Evolutionary conservation across 2,888 invertebrate genomes (phyloP).

Genomic region (Myopa tessellatipennis): DNA sequence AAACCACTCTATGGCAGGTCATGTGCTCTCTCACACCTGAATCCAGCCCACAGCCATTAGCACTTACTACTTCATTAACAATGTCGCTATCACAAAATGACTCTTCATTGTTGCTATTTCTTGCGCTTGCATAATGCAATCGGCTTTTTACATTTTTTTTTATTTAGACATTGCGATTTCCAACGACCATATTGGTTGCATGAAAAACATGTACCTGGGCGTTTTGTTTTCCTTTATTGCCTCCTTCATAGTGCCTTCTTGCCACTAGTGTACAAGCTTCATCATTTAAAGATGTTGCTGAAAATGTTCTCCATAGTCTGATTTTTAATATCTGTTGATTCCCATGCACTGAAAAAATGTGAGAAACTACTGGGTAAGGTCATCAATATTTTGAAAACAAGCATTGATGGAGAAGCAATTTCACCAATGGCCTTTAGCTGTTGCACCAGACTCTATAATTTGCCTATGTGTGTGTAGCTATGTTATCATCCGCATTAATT

Average conservation of each 20-base stretch:
- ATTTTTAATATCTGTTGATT: slow-evolving; percentile 36
- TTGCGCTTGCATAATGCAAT: slow-evolving; percentile 21
- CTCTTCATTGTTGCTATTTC: slow-evolving; percentile 18
- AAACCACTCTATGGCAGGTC: slow-evolving; percentile 35
- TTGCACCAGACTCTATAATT: slow-evolving; percentile 31
- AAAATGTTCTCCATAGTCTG: slow-evolving; percentile 31
- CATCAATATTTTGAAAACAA: slow-evolving; percentile 47
- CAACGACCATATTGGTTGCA: slow-evolving; percentile 35
- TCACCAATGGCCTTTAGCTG: slow-evolving; percentile 32
- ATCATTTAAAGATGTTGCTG: background rate
- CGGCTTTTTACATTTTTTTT: background rate
- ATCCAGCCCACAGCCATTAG: slow-evolving; percentile 39
- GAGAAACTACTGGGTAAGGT: slow-evolving; percentile 23
- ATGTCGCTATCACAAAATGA: slow-evolving; percentile 29
- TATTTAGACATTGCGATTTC: slow-evolving; percentile 36
- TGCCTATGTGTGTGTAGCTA: slow-evolving; percentile 27
- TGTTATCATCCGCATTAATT: slow-evolving; percentile 29
- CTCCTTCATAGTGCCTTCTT: slow-evolving; percentile 11
- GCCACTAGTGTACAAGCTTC: slow-evolving; percentile 23
- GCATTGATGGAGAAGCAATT: slow-evolving; percentile 41
- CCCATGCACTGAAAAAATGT: slow-evolving; percentile 39
- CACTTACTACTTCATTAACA: slow-evolving; percentile 6
- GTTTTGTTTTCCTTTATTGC: slow-evolving; percentile 11
- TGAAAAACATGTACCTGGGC: slow-evolving; percentile 32
- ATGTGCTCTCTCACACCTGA: slow-evolving; percentile 40